phyloP scores from a whole-genome alignment of 2,888 invertebrate species.

The Adelphocoris suturalis region DNA sequence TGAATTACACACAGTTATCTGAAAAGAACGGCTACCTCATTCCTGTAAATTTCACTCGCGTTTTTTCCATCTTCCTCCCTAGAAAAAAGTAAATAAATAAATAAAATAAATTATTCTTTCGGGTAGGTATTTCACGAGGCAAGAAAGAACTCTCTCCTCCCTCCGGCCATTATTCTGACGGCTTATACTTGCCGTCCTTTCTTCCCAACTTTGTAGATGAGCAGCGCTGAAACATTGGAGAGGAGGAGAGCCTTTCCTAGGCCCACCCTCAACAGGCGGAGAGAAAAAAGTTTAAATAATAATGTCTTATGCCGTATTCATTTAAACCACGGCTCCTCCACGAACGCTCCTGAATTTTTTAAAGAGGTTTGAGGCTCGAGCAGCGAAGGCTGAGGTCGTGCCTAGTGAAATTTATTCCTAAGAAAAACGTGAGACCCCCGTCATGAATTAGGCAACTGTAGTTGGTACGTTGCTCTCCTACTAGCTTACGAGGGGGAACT shows the following conservation, averaged over 20 bases:
- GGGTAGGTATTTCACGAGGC: neutral
- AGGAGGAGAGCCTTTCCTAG: neutral
- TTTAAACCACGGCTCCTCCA: neutral
- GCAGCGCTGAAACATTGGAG: neutral
- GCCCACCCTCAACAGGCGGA: neutral
- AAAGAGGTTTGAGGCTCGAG: neutral
- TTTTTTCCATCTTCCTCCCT: too few species aligned
- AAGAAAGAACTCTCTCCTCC: neutral
- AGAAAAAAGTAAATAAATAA: too few species aligned
- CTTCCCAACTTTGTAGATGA: neutral
- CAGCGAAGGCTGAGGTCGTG: neutral
- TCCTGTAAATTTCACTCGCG: too few species aligned
- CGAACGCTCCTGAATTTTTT: neutral
- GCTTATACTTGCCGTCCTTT: neutral
- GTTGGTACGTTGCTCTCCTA: too few species aligned
- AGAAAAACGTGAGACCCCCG: neutral
- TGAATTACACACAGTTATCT: too few species aligned
- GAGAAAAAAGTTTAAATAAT: neutral
- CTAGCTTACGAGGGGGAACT: too few species aligned
- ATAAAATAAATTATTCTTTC: neutral
- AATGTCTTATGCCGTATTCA: neutral
- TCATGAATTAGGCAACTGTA: too few species aligned
- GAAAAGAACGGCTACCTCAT: too few species aligned
- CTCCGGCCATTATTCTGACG: neutral
- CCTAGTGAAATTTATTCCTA: neutral